Conservation (phyloP, 2,113 vertebrate species). For the Upupa epops region DNA sequence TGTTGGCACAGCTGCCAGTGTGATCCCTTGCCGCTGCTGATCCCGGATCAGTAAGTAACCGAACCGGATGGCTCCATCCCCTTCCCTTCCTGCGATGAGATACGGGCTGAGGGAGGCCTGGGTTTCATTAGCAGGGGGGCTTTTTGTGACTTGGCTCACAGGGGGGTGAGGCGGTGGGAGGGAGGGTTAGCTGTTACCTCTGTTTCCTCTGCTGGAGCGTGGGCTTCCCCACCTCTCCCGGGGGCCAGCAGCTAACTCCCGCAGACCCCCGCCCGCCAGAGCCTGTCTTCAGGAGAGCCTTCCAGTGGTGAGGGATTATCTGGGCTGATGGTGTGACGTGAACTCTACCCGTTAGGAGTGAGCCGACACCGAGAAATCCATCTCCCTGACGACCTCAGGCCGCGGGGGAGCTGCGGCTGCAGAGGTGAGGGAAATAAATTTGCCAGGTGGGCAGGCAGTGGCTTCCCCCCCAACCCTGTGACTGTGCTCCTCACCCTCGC, state of each 20-base stretch:
- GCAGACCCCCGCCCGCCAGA: background rate
- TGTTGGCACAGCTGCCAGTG: slow-evolving; percentile 66
- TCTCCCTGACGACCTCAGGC: slow-evolving; percentile 57
- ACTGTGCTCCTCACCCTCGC: slow-evolving; percentile 46
- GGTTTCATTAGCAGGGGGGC: slow-evolving; percentile 72
- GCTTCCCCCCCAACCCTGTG: slow-evolving; percentile 47
- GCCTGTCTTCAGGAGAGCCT: slow-evolving; percentile 38
- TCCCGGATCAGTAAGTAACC: background rate
- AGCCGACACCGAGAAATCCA: slow-evolving; percentile 68
- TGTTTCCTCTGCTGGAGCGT: slow-evolving; percentile 25
- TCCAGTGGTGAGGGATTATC: slow-evolving; percentile 66
- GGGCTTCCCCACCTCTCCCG: slow-evolving; percentile 32
- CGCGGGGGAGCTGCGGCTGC: slow-evolving; percentile 37
- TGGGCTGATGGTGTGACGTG: slow-evolving; percentile 64
- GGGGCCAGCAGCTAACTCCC: slow-evolving; percentile 49
- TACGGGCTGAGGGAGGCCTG: slow-evolving; percentile 55
- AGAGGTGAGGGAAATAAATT: slow-evolving; percentile 73
- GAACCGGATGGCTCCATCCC: slow-evolving; percentile 60
- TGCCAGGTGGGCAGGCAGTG: slow-evolving; percentile 52
- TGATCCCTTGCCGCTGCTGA: slow-evolving; percentile 38
- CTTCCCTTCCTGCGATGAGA: slow-evolving; percentile 57
- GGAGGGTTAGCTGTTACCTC: slow-evolving; percentile 53
- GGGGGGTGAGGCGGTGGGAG: slow-evolving; percentile 32
- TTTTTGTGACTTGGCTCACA: slow-evolving; percentile 60
- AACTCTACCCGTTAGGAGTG: slow-evolving; percentile 67